Conservation (phyloP, 1,140 invertebrate genomes). For the Teleopsis dalmanni region DNA sequence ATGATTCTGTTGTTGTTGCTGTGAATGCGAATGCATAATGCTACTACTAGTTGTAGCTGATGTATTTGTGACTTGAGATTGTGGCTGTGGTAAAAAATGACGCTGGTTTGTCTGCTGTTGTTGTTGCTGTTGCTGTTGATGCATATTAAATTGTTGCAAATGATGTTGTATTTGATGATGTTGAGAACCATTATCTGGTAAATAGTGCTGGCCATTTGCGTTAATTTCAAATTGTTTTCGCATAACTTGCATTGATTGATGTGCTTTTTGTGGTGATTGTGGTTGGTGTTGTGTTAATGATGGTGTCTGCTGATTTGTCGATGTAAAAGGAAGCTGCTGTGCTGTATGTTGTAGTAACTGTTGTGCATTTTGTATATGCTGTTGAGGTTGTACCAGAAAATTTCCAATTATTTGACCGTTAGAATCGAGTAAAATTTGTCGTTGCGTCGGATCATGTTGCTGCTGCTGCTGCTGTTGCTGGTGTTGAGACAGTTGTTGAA, state of each 20-base stretch:
- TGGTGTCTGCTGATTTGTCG: conserved; percentile 15
- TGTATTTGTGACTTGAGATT: conserved; percentile 3
- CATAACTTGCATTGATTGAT: conserved; percentile 13
- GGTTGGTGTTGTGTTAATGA: conserved; percentile 33
- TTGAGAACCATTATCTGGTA: conserved; percentile 14
- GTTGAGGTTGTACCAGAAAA: conserved; percentile 35
- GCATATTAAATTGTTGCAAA: conserved; percentile 1
- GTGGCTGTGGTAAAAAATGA: conserved; percentile 24
- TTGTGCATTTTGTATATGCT: conserved; percentile 9
- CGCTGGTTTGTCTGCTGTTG: conserved; percentile 7
- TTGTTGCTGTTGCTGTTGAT: conserved; percentile 5
- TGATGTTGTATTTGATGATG: conserved; percentile 25
- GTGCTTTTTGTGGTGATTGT: conserved; percentile 23
- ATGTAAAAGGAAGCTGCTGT: conserved; percentile 18
- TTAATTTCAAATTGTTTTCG: conserved; percentile 4
- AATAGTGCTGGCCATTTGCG: conserved; percentile 9
- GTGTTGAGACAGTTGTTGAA: conserved; percentile 13
- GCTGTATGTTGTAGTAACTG: conserved; percentile 15
- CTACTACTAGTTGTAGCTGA: conserved; percentile 2
- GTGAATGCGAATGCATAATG: conserved; percentile 7
- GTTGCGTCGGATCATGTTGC: conserved; percentile 17
- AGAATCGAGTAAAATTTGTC: conserved; percentile 36
- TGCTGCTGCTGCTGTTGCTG: conserved; percentile 18
- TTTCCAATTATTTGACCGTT: conserved; percentile 42
- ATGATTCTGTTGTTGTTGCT: conserved; percentile 17